Evolutionary conservation across 2,797 vertebrate genomes (phyloP).

Genomic region (Myiothlypis coronata): DNA sequence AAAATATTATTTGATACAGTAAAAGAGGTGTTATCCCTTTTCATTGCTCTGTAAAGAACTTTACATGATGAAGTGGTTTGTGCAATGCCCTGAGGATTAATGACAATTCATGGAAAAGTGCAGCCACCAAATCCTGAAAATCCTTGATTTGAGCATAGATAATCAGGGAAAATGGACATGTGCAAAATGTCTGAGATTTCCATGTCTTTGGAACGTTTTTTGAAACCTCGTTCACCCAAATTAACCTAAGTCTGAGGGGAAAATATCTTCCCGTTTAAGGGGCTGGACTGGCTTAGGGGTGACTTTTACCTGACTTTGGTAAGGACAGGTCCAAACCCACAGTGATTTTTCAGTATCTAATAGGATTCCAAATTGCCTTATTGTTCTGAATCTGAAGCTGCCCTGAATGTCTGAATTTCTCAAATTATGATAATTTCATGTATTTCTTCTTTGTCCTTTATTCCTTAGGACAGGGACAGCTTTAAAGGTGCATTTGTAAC

Average conservation of each 20-base stretch:
- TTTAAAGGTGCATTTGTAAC: background rate
- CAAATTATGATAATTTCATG: background rate
- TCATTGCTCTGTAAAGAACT: background rate
- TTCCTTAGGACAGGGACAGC: background rate
- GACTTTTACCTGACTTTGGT: background rate
- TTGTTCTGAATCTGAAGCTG: background rate
- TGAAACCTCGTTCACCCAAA: background rate
- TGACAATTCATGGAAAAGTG: background rate
- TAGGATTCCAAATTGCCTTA: background rate
- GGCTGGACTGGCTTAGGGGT: background rate
- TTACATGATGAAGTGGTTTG: background rate
- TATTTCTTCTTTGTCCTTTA: background rate
- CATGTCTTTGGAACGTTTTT: background rate
- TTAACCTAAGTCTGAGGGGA: background rate
- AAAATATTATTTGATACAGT: background rate
- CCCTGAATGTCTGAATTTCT: background rate
- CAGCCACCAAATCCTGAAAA: background rate
- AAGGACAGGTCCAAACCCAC: background rate
- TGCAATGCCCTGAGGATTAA: background rate
- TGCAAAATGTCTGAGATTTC: background rate
- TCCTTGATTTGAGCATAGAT: background rate
- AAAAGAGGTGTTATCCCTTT: background rate
- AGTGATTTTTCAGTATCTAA: background rate
- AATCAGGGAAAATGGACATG: background rate
- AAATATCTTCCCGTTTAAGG: background rate